Percentiles rank a stretch among this genome's conserved stretches.
Conservation (phyloP, 1,140 invertebrate species). For the Chironomus striatipennis region DNA sequence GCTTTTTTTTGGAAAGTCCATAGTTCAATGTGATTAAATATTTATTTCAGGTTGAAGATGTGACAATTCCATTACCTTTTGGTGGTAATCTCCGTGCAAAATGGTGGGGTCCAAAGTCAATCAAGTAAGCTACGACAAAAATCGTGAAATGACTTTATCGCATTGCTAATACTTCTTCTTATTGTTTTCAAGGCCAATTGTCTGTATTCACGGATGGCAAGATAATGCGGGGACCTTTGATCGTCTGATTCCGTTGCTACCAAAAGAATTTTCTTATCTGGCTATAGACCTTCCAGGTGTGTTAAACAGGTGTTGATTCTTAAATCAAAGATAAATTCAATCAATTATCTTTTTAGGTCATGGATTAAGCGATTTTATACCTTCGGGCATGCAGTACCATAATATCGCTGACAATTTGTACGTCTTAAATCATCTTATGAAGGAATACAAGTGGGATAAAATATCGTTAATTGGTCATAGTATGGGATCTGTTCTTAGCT, state of each 20-base stretch:
- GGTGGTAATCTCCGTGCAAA: neutral
- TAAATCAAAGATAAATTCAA: neutral
- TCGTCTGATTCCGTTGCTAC: constrained; percentile 51
- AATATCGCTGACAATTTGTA: constrained; percentile 45
- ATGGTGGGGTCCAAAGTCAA: constrained; percentile 45
- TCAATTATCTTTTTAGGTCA: constrained; percentile 40
- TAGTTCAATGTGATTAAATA: neutral
- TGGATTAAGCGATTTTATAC: constrained; percentile 58
- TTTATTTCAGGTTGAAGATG: neutral
- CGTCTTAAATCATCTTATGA: constrained; percentile 47
- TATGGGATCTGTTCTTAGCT: constrained; percentile 51
- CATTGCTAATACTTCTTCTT: neutral
- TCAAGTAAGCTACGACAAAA: constrained; percentile 26
- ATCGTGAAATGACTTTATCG: neutral
- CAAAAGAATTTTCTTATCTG: constrained; percentile 48
- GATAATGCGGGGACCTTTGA: constrained; percentile 69
- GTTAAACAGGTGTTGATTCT: neutral
- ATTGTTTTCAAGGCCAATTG: constrained; percentile 45
- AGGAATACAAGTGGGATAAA: constrained; percentile 59
- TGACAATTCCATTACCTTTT: neutral
- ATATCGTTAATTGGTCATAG: constrained; percentile 59
- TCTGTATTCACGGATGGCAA: constrained; percentile 68
- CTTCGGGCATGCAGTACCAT: constrained; percentile 51
- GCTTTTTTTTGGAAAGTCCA: neutral
- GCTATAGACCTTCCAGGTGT: constrained; percentile 56